Conservation (phyloP, 2,113 vertebrate genomes). For the Cyanistes caeruleus region DNA sequence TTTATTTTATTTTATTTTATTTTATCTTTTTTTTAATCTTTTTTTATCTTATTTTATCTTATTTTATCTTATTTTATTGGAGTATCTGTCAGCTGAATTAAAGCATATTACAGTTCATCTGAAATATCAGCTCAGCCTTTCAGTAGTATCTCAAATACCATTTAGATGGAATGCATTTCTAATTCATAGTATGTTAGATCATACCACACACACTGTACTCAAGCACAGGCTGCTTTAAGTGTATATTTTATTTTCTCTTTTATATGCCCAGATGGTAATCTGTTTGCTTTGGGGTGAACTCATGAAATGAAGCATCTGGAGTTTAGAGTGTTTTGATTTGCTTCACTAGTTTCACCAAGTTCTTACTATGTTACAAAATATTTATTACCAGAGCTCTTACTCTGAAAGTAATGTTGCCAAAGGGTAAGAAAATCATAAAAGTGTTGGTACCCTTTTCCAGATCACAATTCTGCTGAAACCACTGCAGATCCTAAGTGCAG, state of each 20-base stretch:
- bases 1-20: no score
- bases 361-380: constrained; percentile 1
- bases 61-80: not conserved
- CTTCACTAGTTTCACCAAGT: constrained; percentile 31
- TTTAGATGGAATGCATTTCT: not conserved
- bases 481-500: not conserved
- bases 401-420: constrained; percentile 7
- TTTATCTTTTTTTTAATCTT: not conserved
- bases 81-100: not conserved
- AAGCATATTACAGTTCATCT: not conserved
- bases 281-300: constrained; percentile 38
- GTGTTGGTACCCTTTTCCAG: not conserved
- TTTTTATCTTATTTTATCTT: not conserved
- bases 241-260: constrained; percentile 17
- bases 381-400: not conserved
- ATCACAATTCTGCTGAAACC: not conserved
- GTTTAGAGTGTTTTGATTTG: constrained; percentile 42
- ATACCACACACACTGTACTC: not conserved
- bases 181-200: not conserved
- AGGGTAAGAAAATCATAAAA: not conserved
- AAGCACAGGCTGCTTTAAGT: not conserved
- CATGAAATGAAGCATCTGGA: constrained; percentile 55
- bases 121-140: not conserved
- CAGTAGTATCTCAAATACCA: not conserved
- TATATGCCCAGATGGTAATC: constrained; percentile 28